Percentiles rank a stretch among this genome's conserved stretches.
phyloP scores from a whole-genome alignment of 2,888 invertebrate genomes.

The Chloroclystis v-ata region DNA sequence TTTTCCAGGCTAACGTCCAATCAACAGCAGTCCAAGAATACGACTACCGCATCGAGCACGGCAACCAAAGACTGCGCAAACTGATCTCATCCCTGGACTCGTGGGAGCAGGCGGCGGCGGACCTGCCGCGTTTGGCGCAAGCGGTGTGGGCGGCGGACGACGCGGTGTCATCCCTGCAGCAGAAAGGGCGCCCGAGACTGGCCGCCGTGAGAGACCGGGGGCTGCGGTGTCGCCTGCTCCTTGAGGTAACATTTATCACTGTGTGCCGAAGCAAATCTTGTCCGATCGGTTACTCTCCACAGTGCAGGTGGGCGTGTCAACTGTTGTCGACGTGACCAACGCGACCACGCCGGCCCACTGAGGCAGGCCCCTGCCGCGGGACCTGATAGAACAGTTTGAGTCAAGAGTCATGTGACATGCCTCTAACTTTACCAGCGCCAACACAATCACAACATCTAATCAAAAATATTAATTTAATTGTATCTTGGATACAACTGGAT shows the following conservation, averaged over 20 bases:
- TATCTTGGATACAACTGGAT: too few relatives aligned
- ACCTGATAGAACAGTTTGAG: too few relatives aligned
- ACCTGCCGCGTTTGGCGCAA: slow-evolving; percentile 64
- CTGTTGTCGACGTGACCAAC: too few relatives aligned
- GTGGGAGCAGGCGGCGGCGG: slow-evolving; percentile 62
- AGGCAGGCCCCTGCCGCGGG: too few relatives aligned
- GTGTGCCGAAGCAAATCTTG: too few relatives aligned
- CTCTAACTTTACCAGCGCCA: too few relatives aligned
- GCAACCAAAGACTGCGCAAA: slow-evolving; percentile 42
- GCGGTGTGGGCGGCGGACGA: slow-evolving; percentile 70
- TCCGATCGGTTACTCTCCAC: too few relatives aligned
- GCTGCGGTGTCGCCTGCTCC: slow-evolving; percentile 51
- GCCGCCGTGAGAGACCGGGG: slow-evolving; percentile 47
- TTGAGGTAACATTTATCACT: slow-evolving; percentile 45
- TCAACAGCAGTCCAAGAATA: slow-evolving; percentile 64
- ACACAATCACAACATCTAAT: too few relatives aligned
- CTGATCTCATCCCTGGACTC: slow-evolving; percentile 43
- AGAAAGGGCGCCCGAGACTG: slow-evolving; percentile 58
- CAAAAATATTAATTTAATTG: too few relatives aligned
- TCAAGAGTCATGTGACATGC: too few relatives aligned
- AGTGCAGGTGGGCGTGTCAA: too few relatives aligned
- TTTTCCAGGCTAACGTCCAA: slow-evolving; percentile 60
- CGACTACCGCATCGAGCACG: slow-evolving; percentile 56
- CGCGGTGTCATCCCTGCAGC: slow-evolving; percentile 67
- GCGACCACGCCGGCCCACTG: too few relatives aligned